These are phyloP conservation scores for Phoeniculus purpureus DNA, from an alignment of 2,797 vertebrate genomes.

Conservation along the genomic window DNA sequence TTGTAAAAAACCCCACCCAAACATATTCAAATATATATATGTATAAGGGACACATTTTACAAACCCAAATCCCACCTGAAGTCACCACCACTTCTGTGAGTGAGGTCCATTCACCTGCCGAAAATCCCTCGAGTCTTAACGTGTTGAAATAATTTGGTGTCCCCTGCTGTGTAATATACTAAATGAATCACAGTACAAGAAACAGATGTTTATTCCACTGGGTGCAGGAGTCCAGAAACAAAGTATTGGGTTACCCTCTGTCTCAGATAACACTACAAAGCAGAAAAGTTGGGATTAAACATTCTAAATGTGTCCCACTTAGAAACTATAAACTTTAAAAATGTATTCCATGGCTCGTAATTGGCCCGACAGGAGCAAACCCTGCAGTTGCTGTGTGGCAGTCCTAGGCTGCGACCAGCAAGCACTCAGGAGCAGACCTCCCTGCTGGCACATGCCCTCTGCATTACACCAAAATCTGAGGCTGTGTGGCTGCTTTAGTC, in stretches of 20 bases:
- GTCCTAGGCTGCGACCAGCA: background rate
- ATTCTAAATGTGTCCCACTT: background rate
- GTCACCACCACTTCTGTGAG: background rate
- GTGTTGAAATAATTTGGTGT: slow-evolving; percentile 31
- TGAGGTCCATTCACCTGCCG: background rate
- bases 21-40: background rate
- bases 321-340: background rate
- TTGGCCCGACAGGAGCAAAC: background rate
- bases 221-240: slow-evolving; percentile 28
- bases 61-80: background rate
- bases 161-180: background rate
- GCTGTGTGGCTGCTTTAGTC: background rate
- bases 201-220: slow-evolving; percentile 56
- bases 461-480: rapidly evolving
- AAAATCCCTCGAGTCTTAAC: background rate
- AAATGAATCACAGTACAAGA: slow-evolving; percentile 15
- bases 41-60: background rate
- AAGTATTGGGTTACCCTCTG: slow-evolving; percentile 43
- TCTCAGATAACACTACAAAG: background rate
- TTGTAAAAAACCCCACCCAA: background rate
- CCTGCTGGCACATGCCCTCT: background rate
- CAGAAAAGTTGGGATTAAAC: slow-evolving; percentile 8
- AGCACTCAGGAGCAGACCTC: background rate
- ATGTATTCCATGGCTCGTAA: background rate
- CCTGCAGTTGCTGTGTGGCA: background rate